phyloP scores from a whole-genome alignment of 64 coral and sea anemone genomes.

The Montipora cactus region DNA sequence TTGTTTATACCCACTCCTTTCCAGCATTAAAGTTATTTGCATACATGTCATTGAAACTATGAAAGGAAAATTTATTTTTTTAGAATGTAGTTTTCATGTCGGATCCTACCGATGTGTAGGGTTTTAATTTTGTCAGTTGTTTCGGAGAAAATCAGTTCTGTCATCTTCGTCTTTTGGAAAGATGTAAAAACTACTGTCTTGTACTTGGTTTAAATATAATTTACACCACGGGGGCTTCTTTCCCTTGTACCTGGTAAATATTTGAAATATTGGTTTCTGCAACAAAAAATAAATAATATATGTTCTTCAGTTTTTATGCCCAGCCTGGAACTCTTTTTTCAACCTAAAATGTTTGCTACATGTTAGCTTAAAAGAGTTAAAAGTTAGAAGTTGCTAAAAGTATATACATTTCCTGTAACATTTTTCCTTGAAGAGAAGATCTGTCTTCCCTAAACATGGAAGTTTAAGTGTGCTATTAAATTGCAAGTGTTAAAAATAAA shows the following conservation, averaged over 20 bases:
- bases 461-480: neutral
- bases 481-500: neutral
- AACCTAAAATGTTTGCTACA: neutral
- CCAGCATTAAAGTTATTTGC: slow-evolving; percentile 7
- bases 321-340: neutral
- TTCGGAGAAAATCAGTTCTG: neutral
- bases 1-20: slow-evolving; percentile 27
- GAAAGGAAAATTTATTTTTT: slow-evolving; percentile 31
- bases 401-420: neutral
- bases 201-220: slow-evolving; percentile 8
- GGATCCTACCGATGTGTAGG: neutral
- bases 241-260: slow-evolving; percentile 56
- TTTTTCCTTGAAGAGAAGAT: neutral
- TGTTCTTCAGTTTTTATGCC: slow-evolving; percentile 9
- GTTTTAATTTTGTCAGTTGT: neutral
- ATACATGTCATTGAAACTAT: slow-evolving; percentile 13
- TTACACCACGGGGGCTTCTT: slow-evolving; percentile 3
- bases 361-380: neutral
- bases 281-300: slow-evolving; percentile 55
- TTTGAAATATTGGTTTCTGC: slow-evolving; percentile 40
- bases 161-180: neutral
- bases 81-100: neutral
- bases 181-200: neutral
- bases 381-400: neutral
- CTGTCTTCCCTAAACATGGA: neutral